Evolutionary conservation across 2,113 vertebrate species (phyloP).

Genomic region (Peromyscus maniculatus): DNA sequence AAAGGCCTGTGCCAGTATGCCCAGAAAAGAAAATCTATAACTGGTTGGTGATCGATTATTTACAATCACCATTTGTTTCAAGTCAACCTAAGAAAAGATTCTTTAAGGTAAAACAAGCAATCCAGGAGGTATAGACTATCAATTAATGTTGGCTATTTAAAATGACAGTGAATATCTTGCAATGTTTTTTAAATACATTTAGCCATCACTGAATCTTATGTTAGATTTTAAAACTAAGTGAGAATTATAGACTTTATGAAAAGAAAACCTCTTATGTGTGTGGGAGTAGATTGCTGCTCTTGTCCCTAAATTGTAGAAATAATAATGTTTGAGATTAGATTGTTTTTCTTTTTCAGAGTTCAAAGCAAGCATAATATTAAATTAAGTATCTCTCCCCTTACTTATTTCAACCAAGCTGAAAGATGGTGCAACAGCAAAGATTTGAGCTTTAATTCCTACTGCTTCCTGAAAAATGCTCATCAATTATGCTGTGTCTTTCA

Average conservation of each 20-base stretch:
- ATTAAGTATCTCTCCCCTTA: background rate
- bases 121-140: background rate
- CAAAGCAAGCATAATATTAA: slow-evolving; percentile 13
- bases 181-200: slow-evolving; percentile 14
- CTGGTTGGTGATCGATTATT: background rate
- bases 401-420: background rate
- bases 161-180: background rate
- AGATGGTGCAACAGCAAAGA: background rate
- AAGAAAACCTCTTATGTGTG: background rate
- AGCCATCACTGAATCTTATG: background rate
- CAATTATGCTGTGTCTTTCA: background rate
- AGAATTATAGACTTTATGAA: background rate
- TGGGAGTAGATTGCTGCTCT: background rate
- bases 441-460: background rate
- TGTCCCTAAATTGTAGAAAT: slow-evolving; percentile 49
- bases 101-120: background rate
- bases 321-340: slow-evolving; percentile 34
- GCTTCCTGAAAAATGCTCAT: slow-evolving; percentile 25
- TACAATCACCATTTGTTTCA: background rate
- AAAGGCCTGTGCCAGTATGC: too few relatives aligned
- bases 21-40: background rate
- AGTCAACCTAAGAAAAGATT: background rate
- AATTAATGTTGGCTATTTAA: slow-evolving; percentile 11
- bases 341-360: background rate
- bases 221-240: slow-evolving; percentile 12